Evolutionary conservation across 2,888 invertebrate genomes (phyloP).

Genomic region (Arenicola marina): DNA sequence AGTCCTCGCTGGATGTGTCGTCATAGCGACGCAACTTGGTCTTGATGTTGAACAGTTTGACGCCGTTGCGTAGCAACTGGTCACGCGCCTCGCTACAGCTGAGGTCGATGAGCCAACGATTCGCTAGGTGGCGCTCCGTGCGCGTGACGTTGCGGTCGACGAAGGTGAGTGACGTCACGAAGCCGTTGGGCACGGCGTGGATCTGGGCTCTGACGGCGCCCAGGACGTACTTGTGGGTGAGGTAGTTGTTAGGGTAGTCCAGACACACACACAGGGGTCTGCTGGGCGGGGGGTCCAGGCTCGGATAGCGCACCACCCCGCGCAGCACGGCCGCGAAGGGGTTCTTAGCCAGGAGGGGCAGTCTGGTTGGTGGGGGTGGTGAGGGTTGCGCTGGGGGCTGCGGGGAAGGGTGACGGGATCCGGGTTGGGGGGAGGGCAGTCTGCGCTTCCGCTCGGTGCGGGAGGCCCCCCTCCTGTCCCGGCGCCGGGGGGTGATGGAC

Average conservation of each 20-base stretch:
- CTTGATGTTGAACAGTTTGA: neutral
- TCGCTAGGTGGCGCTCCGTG: neutral
- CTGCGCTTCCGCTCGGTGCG: too few relatives aligned
- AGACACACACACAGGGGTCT: too few relatives aligned
- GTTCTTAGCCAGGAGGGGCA: too few relatives aligned
- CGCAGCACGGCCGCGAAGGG: too few relatives aligned
- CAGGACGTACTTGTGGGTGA: neutral
- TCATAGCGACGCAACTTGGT: neutral
- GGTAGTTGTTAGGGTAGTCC: neutral
- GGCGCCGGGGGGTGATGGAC: too few relatives aligned
- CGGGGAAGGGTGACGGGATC: too few relatives aligned
- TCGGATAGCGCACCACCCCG: too few relatives aligned
- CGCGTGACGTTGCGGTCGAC: neutral
- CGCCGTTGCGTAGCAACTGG: neutral
- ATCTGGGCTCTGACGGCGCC: neutral
- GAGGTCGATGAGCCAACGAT: neutral
- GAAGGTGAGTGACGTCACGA: neutral
- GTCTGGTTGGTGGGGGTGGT: too few relatives aligned
- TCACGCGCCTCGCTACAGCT: slow-evolving; percentile 1
- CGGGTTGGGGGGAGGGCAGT: too few relatives aligned
- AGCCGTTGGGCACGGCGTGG: neutral
- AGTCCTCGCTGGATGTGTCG: neutral
- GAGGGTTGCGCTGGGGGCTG: too few relatives aligned
- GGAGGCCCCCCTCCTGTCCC: too few relatives aligned
- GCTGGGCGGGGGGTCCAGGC: too few relatives aligned